Base-by-base conservation (phyloP, 2,888 invertebrate species). In the Melipona beecheii region DNA sequence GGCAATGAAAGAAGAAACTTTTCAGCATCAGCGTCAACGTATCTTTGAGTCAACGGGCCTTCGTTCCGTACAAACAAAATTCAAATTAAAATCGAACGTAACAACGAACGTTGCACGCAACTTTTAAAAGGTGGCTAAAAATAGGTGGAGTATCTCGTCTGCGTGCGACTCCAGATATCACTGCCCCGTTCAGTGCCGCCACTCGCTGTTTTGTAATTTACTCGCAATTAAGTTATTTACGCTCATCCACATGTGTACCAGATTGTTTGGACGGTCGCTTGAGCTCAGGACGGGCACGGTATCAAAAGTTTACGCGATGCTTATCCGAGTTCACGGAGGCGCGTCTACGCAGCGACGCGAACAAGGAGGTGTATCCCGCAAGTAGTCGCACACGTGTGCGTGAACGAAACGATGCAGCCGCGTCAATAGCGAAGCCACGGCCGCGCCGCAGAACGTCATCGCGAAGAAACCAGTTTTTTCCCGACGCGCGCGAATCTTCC, bases 241-340 rank as follows among this genome's bases (percentile, higher is more conserved):
- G 17, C 60, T 43, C 1, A 17, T 60, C 60, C 24, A 24, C 60
- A 6, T 17, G 24, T 1, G 6, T 17, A 6, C 24, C 17, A 17
- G 60, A 60, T 19, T 78, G 85, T 78, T 83, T 76, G 76, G 79
- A 50, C 79, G 79, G 73, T 72, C 78, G 73, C 77, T 43, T 43
- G 43, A 43, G 43, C 43, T 43, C 9, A 43, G 43, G 0, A 43
- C 43, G 43, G 43, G 36, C 36, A 36, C 36, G 1, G 11, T 43
- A 43, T 43, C 43, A 9, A 43, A 36, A 43, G 43, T 87, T 89
- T 83, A 84, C 87, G 87, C 77, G 91, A 92, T 91, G 78, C 83
- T 91, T 91, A 91, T 91, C 90, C 86, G 76, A 78, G 83, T 84
- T 84, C 85, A 82, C 87, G 72, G 86, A 74, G 83, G 88, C 81